These are phyloP conservation scores for Sternotherus odoratus DNA, from an alignment of 2,797 vertebrate species.

Conservation along the genomic window DNA sequence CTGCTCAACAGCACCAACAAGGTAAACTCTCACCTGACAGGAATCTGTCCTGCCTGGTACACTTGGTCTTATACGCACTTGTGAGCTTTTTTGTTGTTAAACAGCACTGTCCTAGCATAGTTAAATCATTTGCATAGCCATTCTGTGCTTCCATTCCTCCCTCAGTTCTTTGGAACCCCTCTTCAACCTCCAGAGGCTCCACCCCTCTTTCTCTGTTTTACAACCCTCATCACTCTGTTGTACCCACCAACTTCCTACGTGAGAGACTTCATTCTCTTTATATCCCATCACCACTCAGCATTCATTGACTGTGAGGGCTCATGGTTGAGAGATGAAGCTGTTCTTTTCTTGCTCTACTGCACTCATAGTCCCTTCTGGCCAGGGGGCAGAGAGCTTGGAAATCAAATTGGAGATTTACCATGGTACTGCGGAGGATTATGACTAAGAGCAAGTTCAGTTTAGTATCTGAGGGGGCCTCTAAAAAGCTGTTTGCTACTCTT, in stretches of 20 bases:
- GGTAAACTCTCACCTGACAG: constrained; percentile 74
- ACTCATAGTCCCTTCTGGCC: neutral
- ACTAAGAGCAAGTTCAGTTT: neutral
- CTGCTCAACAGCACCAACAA: constrained; percentile 99
- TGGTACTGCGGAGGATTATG: neutral
- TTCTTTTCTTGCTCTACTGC: neutral
- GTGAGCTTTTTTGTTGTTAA: neutral
- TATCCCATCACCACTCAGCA: neutral
- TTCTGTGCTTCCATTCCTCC: neutral
- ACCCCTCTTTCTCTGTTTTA: neutral
- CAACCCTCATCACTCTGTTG: neutral
- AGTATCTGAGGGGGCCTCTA: neutral
- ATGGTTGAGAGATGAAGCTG: neutral
- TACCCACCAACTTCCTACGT: neutral
- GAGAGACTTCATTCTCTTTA: neutral
- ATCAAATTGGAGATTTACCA: neutral
- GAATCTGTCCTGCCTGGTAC: neutral
- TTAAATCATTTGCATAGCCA: neutral
- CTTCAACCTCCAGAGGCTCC: neutral
- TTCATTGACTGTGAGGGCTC: neutral
- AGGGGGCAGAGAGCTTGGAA: neutral
- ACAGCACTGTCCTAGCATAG: neutral
- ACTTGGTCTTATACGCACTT: neutral
- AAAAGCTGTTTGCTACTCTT: neutral
- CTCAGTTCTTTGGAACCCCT: neutral